A percentile compares a stretch with the other conserved stretches of the same genome.
These are phyloP conservation scores for Pheosia tremula DNA, from an alignment of 2,888 invertebrate genomes.

Conservation along the genomic window DNA sequence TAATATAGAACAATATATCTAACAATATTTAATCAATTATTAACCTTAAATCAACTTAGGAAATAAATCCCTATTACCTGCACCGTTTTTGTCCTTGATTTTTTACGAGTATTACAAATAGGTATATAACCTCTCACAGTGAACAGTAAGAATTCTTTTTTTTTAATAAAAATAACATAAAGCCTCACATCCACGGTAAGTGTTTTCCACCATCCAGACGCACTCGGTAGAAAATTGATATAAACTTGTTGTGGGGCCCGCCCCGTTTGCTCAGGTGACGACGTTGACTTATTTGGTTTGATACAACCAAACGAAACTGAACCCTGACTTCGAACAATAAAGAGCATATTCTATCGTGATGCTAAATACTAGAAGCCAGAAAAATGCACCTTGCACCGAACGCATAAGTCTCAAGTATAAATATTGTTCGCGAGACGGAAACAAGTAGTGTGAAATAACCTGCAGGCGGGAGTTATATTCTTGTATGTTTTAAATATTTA, in stretches of 20 bases:
- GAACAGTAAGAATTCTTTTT: constrained; percentile 43
- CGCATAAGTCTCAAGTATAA: constrained; percentile 62
- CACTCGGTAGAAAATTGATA: constrained; percentile 82
- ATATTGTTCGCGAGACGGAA: constrained; percentile 65
- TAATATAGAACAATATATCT: too few relatives aligned
- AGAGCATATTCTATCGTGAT: constrained; percentile 41
- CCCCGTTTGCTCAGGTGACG: constrained; percentile 75
- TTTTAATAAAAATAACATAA: constrained; percentile 55
- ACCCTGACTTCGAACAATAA: constrained; percentile 38
- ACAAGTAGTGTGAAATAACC: constrained; percentile 66
- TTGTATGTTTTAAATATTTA: constrained; percentile 62
- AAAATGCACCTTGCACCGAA: constrained; percentile 67
- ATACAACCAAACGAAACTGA: constrained; percentile 40
- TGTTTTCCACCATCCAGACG: constrained; percentile 77
- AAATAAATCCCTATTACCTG: too few relatives aligned
- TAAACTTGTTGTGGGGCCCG: constrained; percentile 76
- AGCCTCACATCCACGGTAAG: constrained; percentile 60
- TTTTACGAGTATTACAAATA: too few relatives aligned
- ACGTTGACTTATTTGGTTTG: constrained; percentile 67
- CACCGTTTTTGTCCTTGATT: too few relatives aligned
- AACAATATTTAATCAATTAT: too few relatives aligned
- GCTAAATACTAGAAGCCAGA: constrained; percentile 58
- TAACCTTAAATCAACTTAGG: too few relatives aligned
- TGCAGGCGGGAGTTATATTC: constrained; percentile 47
- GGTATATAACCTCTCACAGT: constrained; percentile 13